A percentile compares a stretch with the other conserved stretches of the same genome.
Conservation (phyloP, 2,888 invertebrate species). For the Lepidochitona cinerea region DNA sequence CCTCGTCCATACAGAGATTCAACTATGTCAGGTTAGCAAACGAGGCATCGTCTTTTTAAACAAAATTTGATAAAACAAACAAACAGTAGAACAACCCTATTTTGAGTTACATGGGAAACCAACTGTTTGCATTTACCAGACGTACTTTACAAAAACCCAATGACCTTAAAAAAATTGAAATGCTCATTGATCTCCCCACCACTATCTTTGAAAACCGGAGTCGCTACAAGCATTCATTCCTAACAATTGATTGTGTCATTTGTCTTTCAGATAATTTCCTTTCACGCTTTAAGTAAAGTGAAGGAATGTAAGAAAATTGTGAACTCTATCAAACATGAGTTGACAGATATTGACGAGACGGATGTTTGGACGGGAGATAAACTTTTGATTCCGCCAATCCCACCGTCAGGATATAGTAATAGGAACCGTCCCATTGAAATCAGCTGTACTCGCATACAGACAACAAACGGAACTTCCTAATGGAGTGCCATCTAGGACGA, state of each 20-base stretch:
- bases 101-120: too few relatives aligned
- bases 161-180: too few relatives aligned
- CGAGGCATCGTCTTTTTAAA: too few relatives aligned
- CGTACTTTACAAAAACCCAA: too few relatives aligned
- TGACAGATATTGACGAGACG: slow-evolving; percentile 69
- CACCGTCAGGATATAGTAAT: slow-evolving; percentile 80
- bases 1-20: background rate
- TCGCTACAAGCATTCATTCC: too few relatives aligned
- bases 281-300: slow-evolving; percentile 26
- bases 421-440: background rate
- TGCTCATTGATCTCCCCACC: too few relatives aligned
- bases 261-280: slow-evolving; percentile 26
- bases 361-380: slow-evolving; percentile 92
- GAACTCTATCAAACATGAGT: slow-evolving; percentile 14
- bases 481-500: too few relatives aligned
- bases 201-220: too few relatives aligned
- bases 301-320: slow-evolving; percentile 22
- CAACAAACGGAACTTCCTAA: background rate
- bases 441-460: background rate
- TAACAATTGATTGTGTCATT: too few relatives aligned
- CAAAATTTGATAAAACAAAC: too few relatives aligned
- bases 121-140: too few relatives aligned
- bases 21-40: slow-evolving; percentile 9
- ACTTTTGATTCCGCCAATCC: slow-evolving; percentile 92
- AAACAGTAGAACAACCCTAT: too few relatives aligned